Base-by-base conservation (phyloP, 2,113 vertebrate species). In the Zootoca vivipara region DNA sequence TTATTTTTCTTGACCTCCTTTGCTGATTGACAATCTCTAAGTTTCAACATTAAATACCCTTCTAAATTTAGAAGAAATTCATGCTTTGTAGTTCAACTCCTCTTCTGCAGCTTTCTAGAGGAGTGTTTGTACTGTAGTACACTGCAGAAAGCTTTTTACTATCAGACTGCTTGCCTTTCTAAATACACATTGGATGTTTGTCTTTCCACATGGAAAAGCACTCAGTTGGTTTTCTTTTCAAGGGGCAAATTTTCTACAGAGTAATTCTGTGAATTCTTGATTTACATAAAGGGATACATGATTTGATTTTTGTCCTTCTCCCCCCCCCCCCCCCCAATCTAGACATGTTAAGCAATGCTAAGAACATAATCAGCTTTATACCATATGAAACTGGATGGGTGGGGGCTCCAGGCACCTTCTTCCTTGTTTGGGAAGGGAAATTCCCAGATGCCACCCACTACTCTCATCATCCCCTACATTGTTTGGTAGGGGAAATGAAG, bases 1-100 rank as follows among this genome's bases (percentile, higher is more conserved):
- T 75, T 85, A 56, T 58, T 86, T 90, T 78, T 33, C 83, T 91
- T 89, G 78, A 40, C 33, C 82, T 87, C 18, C 89, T 75, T 67
- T 92, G 46, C 46, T 87, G 38, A 16, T 7, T 82, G 83, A 8
- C 16, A 82, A 1, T 13, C 52, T 90, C n/a, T 58, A 86, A 80
- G 78, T 1, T 13, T 90, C 92, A 89, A 85, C 64, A 40, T 35
- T 81, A 58, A 74, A 1, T 81, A 28, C 0, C 0, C 74, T 94
- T 85, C 81, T 88, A 69, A 73, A 22, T 91, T 92, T 77, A 88
- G 58, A 4, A 87, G 38, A 86, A 79, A 70, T 1, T 0, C 42
- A 85, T 89, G 64, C 78, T 46, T 65, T 78, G 64, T 84, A 70
- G 87, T 78, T 38, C n/a, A 40, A 28, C 24, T 65, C 22, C 28